Evolutionary conservation across 2,888 invertebrate genomes (phyloP).

Genomic region (Scaptomyza caliginosa): DNA sequence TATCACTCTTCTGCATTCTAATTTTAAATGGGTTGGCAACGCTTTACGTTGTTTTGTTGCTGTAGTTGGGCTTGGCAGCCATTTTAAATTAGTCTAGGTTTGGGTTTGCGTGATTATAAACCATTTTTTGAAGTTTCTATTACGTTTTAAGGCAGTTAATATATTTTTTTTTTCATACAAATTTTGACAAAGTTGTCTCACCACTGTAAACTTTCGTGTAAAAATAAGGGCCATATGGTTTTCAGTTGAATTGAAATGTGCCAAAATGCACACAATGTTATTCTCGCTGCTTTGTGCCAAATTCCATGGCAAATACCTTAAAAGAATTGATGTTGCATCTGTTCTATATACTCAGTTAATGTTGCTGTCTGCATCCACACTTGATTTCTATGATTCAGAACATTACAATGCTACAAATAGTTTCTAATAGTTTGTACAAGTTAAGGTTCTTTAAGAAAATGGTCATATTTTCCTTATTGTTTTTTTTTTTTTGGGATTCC

Average conservation of each 20-base stretch:
- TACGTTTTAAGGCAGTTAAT: background rate
- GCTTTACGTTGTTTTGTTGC: background rate
- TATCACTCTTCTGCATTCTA: background rate
- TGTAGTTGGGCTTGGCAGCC: conserved; percentile 13
- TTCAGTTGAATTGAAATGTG: conserved; percentile 22
- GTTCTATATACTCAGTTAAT: conserved; percentile 16
- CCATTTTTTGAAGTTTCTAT: conserved; percentile 1
- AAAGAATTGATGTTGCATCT: conserved; percentile 28
- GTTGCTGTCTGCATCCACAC: background rate
- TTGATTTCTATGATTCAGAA: background rate
- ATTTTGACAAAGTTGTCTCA: background rate
- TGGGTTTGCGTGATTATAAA: conserved; percentile 7
- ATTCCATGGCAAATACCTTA: conserved; percentile 57
- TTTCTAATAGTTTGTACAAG: too few species aligned
- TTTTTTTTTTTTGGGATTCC: conserved; percentile 27
- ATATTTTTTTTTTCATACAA: background rate
- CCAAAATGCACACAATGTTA: conserved; percentile 33
- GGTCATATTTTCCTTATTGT: too few species aligned
- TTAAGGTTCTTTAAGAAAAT: too few species aligned
- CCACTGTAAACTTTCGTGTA: background rate
- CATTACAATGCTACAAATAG: too few species aligned
- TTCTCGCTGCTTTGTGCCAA: conserved; percentile 35
- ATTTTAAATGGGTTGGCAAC: conserved; percentile 19
- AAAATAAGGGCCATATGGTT: conserved; percentile 45
- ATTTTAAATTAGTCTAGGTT: background rate